phyloP scores from a whole-genome alignment of 2,797 vertebrate genomes.

The Callimico goeldii region DNA sequence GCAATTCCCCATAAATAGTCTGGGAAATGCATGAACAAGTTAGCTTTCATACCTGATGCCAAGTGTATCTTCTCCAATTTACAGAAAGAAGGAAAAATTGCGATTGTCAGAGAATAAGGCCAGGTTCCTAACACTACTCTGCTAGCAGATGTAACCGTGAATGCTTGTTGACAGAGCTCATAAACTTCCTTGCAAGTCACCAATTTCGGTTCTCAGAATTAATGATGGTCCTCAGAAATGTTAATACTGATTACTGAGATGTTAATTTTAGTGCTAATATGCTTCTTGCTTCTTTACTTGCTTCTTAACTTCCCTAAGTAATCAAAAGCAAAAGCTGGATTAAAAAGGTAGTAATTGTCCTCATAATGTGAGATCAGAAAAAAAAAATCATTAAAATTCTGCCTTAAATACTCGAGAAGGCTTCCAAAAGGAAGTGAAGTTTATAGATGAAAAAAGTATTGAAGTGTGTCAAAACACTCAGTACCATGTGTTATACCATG shows the following conservation, averaged over 20 bases:
- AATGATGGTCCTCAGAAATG: conserved; percentile 62
- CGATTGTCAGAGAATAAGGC: conserved; percentile 57
- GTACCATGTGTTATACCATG: too few relatives aligned
- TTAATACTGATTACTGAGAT: conserved; percentile 81
- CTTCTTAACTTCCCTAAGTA: not conserved
- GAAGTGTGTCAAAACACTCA: not conserved
- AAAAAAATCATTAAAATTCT: not conserved
- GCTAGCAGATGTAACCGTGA: not conserved
- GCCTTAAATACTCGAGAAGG: not conserved
- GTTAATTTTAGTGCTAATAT: conserved; percentile 85
- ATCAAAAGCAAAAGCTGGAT: not conserved
- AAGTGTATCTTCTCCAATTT: conserved; percentile 19
- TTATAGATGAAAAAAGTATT: not conserved
- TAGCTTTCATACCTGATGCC: conserved; percentile 9
- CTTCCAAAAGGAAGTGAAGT: not conserved
- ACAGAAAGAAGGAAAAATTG: not conserved
- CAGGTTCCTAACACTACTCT: not conserved
- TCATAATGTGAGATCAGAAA: not conserved
- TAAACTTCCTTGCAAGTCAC: conserved; percentile 46
- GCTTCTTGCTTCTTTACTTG: conserved; percentile 17
- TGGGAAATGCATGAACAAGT: conserved; percentile 31
- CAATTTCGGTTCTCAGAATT: conserved; percentile 22
- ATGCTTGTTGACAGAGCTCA: not conserved
- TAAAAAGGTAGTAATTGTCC: not conserved
- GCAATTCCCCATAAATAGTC: not conserved